These are phyloP conservation scores for Nebria brevicollis DNA, from an alignment of 2,888 invertebrate genomes.

Conservation along the genomic window DNA sequence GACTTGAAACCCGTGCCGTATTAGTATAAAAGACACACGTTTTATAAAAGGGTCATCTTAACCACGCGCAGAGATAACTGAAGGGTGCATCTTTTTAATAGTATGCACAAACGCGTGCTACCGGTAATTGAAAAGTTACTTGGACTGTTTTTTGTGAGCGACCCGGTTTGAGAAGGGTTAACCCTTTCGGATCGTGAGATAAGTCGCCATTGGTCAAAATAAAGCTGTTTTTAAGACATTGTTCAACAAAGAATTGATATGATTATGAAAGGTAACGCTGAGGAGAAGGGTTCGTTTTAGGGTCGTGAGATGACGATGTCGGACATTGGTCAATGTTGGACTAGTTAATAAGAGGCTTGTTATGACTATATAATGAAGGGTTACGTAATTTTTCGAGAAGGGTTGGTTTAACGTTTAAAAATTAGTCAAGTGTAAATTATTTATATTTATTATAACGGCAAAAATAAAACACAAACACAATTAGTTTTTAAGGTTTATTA, in stretches of 20 bases:
- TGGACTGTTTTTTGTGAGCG: neutral
- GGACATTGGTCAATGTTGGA: conserved; percentile 37
- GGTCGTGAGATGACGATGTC: conserved; percentile 17
- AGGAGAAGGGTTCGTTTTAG: neutral
- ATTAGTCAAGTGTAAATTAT: no score
- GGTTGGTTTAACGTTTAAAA: no score
- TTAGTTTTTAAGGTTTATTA: no score
- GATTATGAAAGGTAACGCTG: neutral
- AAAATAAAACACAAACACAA: no score
- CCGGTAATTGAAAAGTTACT: neutral
- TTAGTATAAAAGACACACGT: conserved; percentile 3
- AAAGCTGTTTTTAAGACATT: neutral
- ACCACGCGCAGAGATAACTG: conserved; percentile 20
- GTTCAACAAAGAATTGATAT: neutral
- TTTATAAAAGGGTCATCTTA: conserved; percentile 23
- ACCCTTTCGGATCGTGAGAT: conserved; percentile 4
- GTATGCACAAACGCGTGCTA: conserved; percentile 10
- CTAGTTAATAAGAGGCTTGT: neutral
- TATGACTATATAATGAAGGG: neutral
- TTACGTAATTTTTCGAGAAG: no score
- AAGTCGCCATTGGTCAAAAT: conserved; percentile 4
- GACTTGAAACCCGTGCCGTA: conserved; percentile 17
- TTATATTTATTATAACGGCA: no score
- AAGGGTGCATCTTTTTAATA: conserved; percentile 43
- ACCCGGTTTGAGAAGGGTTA: conserved; percentile 13